Evolutionary conservation across 2,113 vertebrate species (phyloP).

Genomic region (Callithrix jacchus): DNA sequence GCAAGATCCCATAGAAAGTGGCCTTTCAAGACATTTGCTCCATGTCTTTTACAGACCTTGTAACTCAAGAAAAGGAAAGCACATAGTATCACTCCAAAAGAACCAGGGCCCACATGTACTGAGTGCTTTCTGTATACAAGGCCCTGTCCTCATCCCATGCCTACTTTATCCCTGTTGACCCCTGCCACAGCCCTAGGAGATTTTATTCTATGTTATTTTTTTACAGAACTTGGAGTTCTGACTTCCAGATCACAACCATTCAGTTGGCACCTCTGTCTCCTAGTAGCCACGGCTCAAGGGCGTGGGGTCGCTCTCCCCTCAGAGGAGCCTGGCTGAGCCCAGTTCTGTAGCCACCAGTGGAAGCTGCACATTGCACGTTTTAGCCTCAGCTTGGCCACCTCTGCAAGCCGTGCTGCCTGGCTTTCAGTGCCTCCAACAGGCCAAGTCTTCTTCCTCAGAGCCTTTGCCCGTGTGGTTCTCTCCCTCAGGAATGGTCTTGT

Average conservation of each 20-base stretch:
- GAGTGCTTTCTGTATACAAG: not conserved
- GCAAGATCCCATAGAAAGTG: not conserved
- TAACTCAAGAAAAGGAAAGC: not conserved
- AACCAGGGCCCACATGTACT: not conserved
- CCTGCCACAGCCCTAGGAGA: not conserved
- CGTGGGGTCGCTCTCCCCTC: not conserved
- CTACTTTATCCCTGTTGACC: not conserved
- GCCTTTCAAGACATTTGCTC: not conserved
- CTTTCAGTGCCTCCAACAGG: not conserved
- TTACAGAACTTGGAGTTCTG: not conserved
- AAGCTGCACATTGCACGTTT: not conserved
- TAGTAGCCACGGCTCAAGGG: not conserved
- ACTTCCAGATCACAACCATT: not conserved
- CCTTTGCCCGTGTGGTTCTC: accelerated
- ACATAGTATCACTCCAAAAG: not conserved
- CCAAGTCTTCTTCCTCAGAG: not conserved
- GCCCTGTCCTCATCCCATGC: not conserved
- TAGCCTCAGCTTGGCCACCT: accelerated
- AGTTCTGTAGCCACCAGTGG: not conserved
- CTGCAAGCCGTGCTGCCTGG: not conserved
- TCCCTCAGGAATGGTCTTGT: not conserved
- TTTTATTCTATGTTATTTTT: not conserved
- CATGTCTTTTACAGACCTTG: not conserved
- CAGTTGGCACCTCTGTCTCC: not conserved
- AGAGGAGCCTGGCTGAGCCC: not conserved